Conservation (phyloP, 2,113 vertebrate species). For the Barbus barbus region DNA sequence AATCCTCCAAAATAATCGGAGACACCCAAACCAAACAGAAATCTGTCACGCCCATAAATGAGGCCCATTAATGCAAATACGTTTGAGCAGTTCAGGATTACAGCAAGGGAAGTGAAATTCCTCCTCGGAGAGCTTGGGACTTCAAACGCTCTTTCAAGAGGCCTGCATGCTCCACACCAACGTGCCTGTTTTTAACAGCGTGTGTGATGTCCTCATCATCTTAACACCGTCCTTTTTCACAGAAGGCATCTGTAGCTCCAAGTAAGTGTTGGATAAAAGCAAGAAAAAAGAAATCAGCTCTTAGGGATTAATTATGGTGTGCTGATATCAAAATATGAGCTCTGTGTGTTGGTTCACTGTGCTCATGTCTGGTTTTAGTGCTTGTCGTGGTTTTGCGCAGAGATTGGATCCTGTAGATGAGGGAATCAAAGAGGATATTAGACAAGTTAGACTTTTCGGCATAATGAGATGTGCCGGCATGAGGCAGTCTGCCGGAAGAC, state of each 20-base stretch:
- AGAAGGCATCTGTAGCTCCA: slow-evolving; percentile 45
- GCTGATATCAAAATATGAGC: slow-evolving; percentile 44
- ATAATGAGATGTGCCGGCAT: not conserved
- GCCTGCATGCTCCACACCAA: slow-evolving; percentile 30
- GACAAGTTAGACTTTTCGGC: not conserved
- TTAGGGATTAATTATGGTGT: slow-evolving; percentile 50
- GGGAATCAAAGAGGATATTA: not conserved
- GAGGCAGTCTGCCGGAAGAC: not conserved
- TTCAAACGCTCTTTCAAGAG: slow-evolving; percentile 35
- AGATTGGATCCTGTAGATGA: slow-evolving; percentile 1
- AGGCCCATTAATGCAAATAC: slow-evolving; percentile 52
- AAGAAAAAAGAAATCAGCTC: slow-evolving; percentile 23
- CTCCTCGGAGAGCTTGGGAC: slow-evolving; percentile 6
- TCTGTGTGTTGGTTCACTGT: not conserved
- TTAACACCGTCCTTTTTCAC: slow-evolving; percentile 40
- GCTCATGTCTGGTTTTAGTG: slow-evolving; percentile 14
- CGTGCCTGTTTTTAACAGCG: not conserved
- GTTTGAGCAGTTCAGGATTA: slow-evolving; percentile 40
- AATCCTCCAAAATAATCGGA: slow-evolving; percentile 40
- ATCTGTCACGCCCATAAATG: slow-evolving; percentile 42
- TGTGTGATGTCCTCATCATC: slow-evolving; percentile 47
- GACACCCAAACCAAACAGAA: slow-evolving; percentile 48
- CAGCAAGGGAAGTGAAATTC: slow-evolving; percentile 19
- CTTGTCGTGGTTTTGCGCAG: slow-evolving; percentile 12
- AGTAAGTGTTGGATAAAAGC: slow-evolving; percentile 40